Evolutionary conservation across 2,113 vertebrate genomes (phyloP).

Genomic region (Cyanocitta stelleri): DNA sequence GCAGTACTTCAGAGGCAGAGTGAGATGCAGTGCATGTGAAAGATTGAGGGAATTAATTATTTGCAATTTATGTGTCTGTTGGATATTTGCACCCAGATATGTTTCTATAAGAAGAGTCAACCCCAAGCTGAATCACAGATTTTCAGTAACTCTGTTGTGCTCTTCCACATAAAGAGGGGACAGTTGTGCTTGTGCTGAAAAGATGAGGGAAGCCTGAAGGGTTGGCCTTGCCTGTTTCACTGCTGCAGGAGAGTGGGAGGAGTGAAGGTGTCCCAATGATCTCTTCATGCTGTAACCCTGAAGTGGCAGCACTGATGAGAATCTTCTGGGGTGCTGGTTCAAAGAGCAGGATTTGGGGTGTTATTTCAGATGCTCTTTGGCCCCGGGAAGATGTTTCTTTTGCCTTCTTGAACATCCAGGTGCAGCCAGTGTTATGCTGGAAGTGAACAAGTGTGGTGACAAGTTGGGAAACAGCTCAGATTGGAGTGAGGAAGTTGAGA

Average conservation of each 20-base stretch:
- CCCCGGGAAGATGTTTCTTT: background rate
- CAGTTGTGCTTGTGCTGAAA: fast-evolving
- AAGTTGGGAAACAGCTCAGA: too few species aligned
- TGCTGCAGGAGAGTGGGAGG: background rate
- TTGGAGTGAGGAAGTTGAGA: background rate
- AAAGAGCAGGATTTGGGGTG: background rate
- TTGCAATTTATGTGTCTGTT: background rate
- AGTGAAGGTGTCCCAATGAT: fast-evolving
- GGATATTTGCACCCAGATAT: background rate
- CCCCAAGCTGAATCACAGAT: background rate
- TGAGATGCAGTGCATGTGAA: background rate
- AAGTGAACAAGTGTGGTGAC: background rate
- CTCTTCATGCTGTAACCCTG: fast-evolving
- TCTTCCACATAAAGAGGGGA: background rate
- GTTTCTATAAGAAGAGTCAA: background rate
- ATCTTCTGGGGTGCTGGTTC: background rate
- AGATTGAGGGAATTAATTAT: background rate
- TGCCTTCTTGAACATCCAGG: background rate
- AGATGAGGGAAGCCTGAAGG: background rate
- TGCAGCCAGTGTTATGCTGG: background rate
- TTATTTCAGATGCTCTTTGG: background rate
- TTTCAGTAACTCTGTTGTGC: fast-evolving
- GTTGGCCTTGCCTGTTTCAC: background rate
- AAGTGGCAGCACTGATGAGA: too few species aligned
- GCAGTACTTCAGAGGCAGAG: background rate